These are phyloP conservation scores for Scaptomyza parva DNA, from an alignment of 2,888 invertebrate genomes.

Conservation along the genomic window DNA sequence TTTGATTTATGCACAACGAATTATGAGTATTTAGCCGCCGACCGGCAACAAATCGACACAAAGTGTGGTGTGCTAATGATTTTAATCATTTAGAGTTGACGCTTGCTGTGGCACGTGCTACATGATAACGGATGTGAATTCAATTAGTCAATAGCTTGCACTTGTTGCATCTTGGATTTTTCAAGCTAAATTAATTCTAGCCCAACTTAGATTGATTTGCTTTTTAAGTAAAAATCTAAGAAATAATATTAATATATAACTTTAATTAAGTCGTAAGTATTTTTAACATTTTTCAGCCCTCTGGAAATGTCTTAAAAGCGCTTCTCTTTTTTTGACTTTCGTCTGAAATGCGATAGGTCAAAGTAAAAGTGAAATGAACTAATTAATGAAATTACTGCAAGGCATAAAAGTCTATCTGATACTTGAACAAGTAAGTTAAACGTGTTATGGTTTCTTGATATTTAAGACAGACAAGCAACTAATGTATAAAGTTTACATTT, in stretches of 20 bases:
- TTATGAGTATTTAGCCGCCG: slow-evolving; percentile 1
- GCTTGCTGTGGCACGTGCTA: slow-evolving; percentile 58
- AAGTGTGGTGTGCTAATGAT: slow-evolving; percentile 58
- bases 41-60: slow-evolving; percentile 26
- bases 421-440: not conserved
- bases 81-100: slow-evolving; percentile 50
- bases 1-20: slow-evolving; percentile 57
- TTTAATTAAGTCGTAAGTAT: not conserved
- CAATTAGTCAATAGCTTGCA: not conserved
- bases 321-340: not conserved
- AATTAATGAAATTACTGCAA: not conserved
- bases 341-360: not conserved
- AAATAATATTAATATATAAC: too few relatives aligned
- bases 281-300: not conserved
- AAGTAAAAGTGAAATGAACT: not conserved
- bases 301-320: not conserved
- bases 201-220: slow-evolving; percentile 39
- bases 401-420: not conserved
- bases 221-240: slow-evolving; percentile 60
- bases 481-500: not conserved
- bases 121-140: slow-evolving; percentile 21
- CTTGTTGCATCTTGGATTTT: slow-evolving; percentile 2
- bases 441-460: too few relatives aligned
- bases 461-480: too few relatives aligned
- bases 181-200: slow-evolving; percentile 6